Percentiles rank a stretch among this genome's conserved stretches.
Conservation (phyloP, 2,797 vertebrate species). For the Otus scops region DNA sequence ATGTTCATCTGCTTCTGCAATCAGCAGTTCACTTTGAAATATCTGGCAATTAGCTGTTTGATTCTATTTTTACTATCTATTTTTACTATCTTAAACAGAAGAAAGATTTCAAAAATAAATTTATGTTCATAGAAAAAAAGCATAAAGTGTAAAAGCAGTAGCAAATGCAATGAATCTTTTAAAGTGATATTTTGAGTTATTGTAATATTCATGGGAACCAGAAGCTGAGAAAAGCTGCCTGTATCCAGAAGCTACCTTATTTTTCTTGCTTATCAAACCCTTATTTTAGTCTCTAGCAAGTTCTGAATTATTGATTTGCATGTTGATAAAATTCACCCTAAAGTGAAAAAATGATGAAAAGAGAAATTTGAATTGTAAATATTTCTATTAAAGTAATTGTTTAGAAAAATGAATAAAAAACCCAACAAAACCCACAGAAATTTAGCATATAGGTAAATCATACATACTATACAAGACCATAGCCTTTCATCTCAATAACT, state of each 20-base stretch:
- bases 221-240: background rate
- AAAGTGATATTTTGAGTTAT: background rate
- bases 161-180: background rate
- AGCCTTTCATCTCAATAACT: background rate
- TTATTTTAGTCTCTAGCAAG: slow-evolving; percentile 13
- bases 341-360: slow-evolving; percentile 45
- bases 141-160: background rate
- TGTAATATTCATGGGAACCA: background rate
- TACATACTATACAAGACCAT: background rate
- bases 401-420: background rate
- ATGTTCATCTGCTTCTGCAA: background rate
- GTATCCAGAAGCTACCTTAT: background rate
- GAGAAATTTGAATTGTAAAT: slow-evolving; percentile 43
- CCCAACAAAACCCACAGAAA: background rate
- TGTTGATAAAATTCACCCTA: slow-evolving; percentile 30
- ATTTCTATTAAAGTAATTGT: slow-evolving; percentile 42
- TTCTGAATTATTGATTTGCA: slow-evolving; percentile 58
- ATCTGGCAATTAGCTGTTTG: background rate
- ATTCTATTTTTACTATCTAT: background rate
- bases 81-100: background rate
- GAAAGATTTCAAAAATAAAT: background rate
- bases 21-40: background rate
- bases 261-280: slow-evolving; percentile 17
- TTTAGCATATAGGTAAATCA: slow-evolving; percentile 1
- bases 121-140: background rate